Base-by-base conservation (phyloP, 2,797 vertebrate genomes). In the Microctenopoma lineatum region DNA sequence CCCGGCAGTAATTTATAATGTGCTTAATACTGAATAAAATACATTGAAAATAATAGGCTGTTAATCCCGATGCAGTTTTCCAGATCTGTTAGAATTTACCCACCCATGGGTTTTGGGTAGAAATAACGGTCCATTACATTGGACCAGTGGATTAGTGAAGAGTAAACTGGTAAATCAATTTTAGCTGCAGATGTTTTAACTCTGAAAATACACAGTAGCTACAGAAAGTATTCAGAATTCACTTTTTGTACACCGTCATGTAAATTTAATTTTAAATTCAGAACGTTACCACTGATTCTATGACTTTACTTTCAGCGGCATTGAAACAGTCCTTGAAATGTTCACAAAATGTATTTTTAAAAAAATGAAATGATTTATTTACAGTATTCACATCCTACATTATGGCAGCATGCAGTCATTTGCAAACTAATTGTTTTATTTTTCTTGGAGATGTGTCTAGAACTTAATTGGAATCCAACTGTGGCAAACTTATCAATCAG, bases 1-100 rank as follows among this genome's bases (percentile, higher is more conserved):
- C 70, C 42, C 38, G 57, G 44, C 59, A 66, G 51, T 63, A 75
- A 75, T 83, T 72, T 45, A 74, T 59, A 63, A 73, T 14, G 27
- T 45, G 58, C 21, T 72, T 36, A 77, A 81, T 74, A 64, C 64
- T 74, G 27, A 66, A 77, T 74, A 14, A 62, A 80, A 69, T 50
- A 55, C 53, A n/a, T 34, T 60, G 50, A 38, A 65, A 69, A 25
- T 67, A 74, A 66, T 32, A 74, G 59, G 56, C 65, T 64, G 68
- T 66, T 45, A 18, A 59, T 13, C 16, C 62, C 48, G 13, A 70
- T 80, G 69, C 46, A 41, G 52, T 59, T 80, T 54, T 57, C 42
- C 44, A 70, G n/a, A 64, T 50, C 59, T 42, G 7, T 57, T 36
- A 41, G 14, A 56, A 39, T 54, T 46, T 10, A 38, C 36, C 34